Base-by-base conservation (phyloP, 1,140 invertebrate genomes). In the Lepidostoma basale region DNA sequence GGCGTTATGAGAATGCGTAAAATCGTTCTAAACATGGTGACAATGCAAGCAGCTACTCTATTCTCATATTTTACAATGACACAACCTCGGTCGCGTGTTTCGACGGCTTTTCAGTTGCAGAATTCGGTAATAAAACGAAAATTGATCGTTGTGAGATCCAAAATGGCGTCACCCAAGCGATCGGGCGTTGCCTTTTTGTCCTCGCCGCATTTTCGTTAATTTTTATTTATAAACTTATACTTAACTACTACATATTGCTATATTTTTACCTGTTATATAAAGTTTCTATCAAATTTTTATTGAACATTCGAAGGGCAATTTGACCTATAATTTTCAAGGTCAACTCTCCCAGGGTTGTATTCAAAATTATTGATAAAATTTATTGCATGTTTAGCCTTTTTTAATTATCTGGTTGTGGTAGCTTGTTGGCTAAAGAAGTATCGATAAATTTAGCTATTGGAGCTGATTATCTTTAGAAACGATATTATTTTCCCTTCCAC, bases 121-220 rank as follows among this genome's bases (percentile, higher is more conserved):
- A 22, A 59, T 49, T 67, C 40, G 64, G 64, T 67, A 67, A 67
- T 26, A 59, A 42, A 40, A 67, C 64, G 64, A 67, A 67, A 67
- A 67, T 67, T 36, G 64, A 67, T 60, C 44, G 64, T 60, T 49
- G 64, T 67, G 64, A 39, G 40, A 67, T 30, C 39, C 52, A 67
- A 67, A 45, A 67, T 67, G 64, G 64, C 64, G 64, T 58, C 40
- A 20, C 33, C 52, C 25, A 25, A 28, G 18, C 42, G 63, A 58
- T 66, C 63, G 56, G 64, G 64, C 64, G 64, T 67, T 60, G 64
- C 36, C 54, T 60, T 60, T 67, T 33, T 67, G 64, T 23, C 64
- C 20, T 47, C 52, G 64, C 54, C 56, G 40, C 22, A 60, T 67
- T 67, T 67, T 67, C 64, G 64, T 67, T 66, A 30, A 67, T 59